These are phyloP conservation scores for Drosophila mauritiana DNA, from an alignment of 1,140 invertebrate genomes.

Conservation along the genomic window DNA sequence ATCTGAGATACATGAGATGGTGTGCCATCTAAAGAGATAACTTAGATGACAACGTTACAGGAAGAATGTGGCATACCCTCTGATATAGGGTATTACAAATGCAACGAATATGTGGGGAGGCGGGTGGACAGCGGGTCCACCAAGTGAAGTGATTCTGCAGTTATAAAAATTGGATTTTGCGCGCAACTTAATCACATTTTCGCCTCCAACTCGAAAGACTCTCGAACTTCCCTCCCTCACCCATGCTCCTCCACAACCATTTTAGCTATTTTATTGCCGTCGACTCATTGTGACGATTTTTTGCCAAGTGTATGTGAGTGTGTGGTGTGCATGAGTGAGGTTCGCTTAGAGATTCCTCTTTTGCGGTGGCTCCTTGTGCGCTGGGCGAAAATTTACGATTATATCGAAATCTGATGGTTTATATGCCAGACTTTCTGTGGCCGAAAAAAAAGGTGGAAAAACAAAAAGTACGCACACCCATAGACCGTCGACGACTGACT, in stretches of 20 bases:
- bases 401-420: conserved; percentile 83
- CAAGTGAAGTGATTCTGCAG: conserved; percentile 82
- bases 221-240: conserved; percentile 31
- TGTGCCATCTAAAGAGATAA: no score
- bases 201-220: conserved; percentile 74
- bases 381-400: conserved; percentile 81
- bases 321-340: conserved; percentile 37
- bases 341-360: conserved; percentile 47
- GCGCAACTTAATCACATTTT: conserved; percentile 83
- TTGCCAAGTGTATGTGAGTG: conserved; percentile 38
- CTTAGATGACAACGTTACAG: no score
- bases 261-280: conserved; percentile 77
- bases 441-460: conserved; percentile 50
- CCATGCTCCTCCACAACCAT: conserved; percentile 31
- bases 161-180: conserved; percentile 83
- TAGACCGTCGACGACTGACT: conserved; percentile 40
- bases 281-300: conserved; percentile 79
- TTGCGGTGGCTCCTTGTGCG: conserved; percentile 45
- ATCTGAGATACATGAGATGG: no score
- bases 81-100: conserved; percentile 19
- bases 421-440: conserved; percentile 67
- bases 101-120: conserved; percentile 31
- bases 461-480: conserved; percentile 35
- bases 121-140: conserved; percentile 42
- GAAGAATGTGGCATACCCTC: neutral